Evolutionary conservation across 2,113 vertebrate species (phyloP), one percentile per base, ranked within the genome.

Genomic region (Pseudonaja textilis): DNA sequence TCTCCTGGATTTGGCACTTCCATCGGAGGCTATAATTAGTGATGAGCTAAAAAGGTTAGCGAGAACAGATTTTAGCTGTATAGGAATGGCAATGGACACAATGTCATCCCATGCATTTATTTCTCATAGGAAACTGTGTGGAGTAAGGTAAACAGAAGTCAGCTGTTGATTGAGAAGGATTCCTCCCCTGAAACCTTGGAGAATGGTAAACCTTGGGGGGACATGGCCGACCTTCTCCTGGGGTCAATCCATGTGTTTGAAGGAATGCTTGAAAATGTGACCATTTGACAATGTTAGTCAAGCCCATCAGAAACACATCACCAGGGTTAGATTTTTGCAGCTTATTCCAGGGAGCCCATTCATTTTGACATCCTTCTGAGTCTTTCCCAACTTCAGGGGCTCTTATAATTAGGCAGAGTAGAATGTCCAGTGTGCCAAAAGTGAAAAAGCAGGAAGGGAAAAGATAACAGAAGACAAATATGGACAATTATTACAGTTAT

Each of bases 1-100:
- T 5, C n/a, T 92, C 87, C 39, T 23, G 85, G 59, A 85, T 45
- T 91, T 94, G 91, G 47, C 85, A 47, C n/a, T 93, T 26, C 89
- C 91, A 47, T 4, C 55, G 61, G 50, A 1, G 87, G 0, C 0
- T 93, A 50, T 74, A 95, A 93, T 91, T 94, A 91, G 92, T 55
- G 89, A 91, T 52, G 69, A 61, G 25, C 2, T 57, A 93, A 29
- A 55, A 93, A 56, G 0, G 0, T 6, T 8, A 90, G 12, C 64
- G 45, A 39, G 25, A 55, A 10, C 7, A 10, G 14, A 3, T 10
- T 59, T 61, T 61, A 4, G 18, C 16, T 57, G 54, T 18, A 4
- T 16, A n/a, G 56, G 18, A 64, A 34, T 91, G 3, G 25, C 26
- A 47, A 1, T 45, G 5, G 16, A 91, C 11, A n/a, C 47, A 7